phyloP scores from a whole-genome alignment of 2,888 invertebrate species.

The Agriopis aurantiaria region DNA sequence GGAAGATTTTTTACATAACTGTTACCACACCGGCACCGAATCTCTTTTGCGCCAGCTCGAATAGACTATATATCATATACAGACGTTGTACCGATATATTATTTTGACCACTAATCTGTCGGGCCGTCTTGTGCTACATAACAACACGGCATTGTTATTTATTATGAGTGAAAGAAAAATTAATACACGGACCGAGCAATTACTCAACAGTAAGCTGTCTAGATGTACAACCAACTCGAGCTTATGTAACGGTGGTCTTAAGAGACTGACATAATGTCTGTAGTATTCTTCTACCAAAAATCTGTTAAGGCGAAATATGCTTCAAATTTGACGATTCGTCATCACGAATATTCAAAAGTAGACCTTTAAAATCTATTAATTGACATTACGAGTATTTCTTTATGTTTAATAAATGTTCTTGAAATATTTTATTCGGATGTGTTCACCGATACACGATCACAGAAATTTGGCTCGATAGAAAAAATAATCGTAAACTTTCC shows the following conservation, averaged over 20 bases:
- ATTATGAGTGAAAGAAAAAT: slow-evolving; percentile 29
- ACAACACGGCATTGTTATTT: slow-evolving; percentile 28
- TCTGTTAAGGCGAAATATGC: no score
- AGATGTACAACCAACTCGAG: slow-evolving; percentile 13
- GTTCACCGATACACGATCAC: no score
- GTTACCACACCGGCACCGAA: no score
- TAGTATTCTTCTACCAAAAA: background rate
- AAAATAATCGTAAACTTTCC: no score
- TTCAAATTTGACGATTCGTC: no score
- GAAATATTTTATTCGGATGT: no score
- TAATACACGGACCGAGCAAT: slow-evolving; percentile 29
- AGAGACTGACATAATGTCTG: slow-evolving; percentile 1
- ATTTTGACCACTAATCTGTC: slow-evolving; percentile 36
- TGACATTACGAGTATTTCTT: no score
- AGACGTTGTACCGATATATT: slow-evolving; percentile 43
- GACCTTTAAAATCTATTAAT: no score
- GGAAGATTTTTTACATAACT: no score
- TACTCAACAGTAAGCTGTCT: slow-evolving; percentile 29
- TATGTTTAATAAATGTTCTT: no score
- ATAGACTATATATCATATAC: background rate
- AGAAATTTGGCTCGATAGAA: no score
- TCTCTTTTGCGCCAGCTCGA: slow-evolving; percentile 6
- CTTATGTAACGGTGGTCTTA: slow-evolving; percentile 10
- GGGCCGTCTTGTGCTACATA: slow-evolving; percentile 12
- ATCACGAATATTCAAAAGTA: no score